Percentiles rank a stretch among this genome's conserved stretches.
phyloP scores from a whole-genome alignment of 2,113 vertebrate species.

The Madoqua kirkii region DNA sequence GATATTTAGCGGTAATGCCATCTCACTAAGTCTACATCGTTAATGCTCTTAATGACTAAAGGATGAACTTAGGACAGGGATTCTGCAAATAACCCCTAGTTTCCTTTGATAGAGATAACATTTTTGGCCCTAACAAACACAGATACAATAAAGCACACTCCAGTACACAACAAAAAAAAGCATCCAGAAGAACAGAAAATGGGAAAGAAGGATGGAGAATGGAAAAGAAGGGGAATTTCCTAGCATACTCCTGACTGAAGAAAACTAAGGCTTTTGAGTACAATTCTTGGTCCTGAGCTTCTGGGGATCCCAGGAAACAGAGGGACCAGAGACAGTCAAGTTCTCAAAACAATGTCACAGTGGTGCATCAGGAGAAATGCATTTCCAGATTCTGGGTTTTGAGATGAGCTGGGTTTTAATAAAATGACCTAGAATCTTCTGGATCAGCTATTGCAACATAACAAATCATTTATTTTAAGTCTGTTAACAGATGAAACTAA shows the following conservation, averaged over 20 bases:
- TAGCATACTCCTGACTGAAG: background rate
- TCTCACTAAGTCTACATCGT: background rate
- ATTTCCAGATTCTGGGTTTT: background rate
- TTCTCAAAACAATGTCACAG: background rate
- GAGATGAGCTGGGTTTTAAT: background rate
- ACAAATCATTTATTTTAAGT: background rate
- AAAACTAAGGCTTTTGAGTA: background rate
- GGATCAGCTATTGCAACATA: background rate
- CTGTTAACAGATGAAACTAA: background rate
- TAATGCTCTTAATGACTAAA: background rate
- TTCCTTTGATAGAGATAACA: background rate
- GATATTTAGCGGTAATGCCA: background rate
- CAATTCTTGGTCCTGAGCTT: background rate
- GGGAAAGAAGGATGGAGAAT: background rate
- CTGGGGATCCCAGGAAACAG: background rate
- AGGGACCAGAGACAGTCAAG: background rate
- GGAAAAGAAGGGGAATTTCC: background rate
- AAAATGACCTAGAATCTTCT: background rate
- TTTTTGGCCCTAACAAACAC: background rate
- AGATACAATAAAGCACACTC: background rate
- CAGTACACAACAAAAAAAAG: background rate
- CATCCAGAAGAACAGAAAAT: background rate
- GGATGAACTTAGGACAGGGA: background rate
- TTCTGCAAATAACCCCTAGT: background rate
- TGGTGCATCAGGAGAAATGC: background rate